phyloP scores from a whole-genome alignment of 2,797 vertebrate species.

The Chaetodon trifasciatus region DNA sequence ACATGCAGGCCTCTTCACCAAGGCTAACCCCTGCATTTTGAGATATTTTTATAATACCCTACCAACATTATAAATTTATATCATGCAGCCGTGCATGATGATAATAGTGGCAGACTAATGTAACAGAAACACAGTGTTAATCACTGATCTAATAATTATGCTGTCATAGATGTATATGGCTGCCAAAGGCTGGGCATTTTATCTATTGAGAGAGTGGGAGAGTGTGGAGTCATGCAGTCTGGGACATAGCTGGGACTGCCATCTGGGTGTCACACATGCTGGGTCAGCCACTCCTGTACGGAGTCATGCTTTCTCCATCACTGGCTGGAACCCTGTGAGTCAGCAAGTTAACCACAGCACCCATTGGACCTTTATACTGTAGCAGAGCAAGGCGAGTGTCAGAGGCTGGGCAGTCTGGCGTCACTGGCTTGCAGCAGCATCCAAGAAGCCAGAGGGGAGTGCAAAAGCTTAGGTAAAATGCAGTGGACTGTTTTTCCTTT shows the following conservation, averaged over 20 bases:
- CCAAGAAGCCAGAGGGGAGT: not conserved
- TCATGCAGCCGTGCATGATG: conserved; percentile 28
- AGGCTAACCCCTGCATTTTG: conserved; percentile 16
- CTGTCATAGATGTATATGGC: conserved; percentile 31
- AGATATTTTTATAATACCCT: conserved; percentile 19
- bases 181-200: conserved; percentile 16
- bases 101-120: conserved; percentile 27
- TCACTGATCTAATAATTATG: conserved; percentile 43
- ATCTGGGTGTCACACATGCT: conserved; percentile 56
- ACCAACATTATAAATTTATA: conserved; percentile 24
- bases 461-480: not conserved
- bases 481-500: conserved; percentile 1
- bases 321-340: conserved; percentile 15
- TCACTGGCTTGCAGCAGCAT: not conserved
- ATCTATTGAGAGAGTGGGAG: conserved; percentile 20
- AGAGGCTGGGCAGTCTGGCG: conserved; percentile 6
- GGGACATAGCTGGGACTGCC: conserved; percentile 19
- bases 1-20: conserved; percentile 9
- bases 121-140: conserved; percentile 45
- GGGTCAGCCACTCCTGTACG: conserved; percentile 21
- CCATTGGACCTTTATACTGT: conserved; percentile 10
- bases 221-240: conserved; percentile 34
- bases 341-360: conserved; percentile 28
- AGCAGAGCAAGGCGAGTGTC: conserved; percentile 5
- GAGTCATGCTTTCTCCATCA: conserved; percentile 28